Percentiles rank a stretch among this genome's conserved stretches.
Conservation (phyloP, 1,140 invertebrate genomes). For the Phocides pigmalion region DNA sequence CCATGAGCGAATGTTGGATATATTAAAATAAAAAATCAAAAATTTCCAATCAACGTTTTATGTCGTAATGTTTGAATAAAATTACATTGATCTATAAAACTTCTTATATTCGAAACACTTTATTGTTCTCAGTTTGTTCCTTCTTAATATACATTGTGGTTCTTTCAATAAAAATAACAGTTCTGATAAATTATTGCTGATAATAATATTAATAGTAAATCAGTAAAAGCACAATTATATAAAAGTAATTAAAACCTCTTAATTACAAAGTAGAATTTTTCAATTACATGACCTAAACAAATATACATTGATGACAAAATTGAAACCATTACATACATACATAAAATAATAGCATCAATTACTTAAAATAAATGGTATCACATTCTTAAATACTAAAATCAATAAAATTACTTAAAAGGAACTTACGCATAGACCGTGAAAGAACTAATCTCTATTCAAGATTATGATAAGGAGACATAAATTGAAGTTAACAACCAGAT, state of each 20-base stretch:
- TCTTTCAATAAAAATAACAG: conserved; percentile 40
- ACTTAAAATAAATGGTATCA: conserved; percentile 80
- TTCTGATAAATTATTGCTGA: conserved; percentile 48
- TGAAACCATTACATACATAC: conserved; percentile 63
- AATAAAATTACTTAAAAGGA: conserved; percentile 77
- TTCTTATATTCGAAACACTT: conserved; percentile 63
- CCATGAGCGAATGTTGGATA: too few species aligned
- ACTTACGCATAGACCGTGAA: conserved; percentile 74
- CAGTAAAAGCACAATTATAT: conserved; percentile 52
- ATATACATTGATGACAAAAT: conserved; percentile 58
- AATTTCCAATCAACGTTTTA: conserved; percentile 65
- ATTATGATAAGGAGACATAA: conserved; percentile 44
- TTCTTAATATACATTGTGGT: conserved; percentile 40
- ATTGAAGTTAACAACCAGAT: conserved; percentile 53
- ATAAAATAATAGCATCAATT: conserved; percentile 62
- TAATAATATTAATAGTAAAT: conserved; percentile 44
- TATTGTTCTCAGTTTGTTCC: conserved; percentile 62
- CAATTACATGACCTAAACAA: conserved; percentile 65
- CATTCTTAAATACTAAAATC: conserved; percentile 75
- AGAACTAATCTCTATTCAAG: conserved; percentile 60
- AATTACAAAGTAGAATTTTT: conserved; percentile 63
- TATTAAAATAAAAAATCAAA: conserved; percentile 40
- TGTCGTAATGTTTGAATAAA: conserved; percentile 63
- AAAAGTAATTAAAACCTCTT: conserved; percentile 54
- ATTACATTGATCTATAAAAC: conserved; percentile 69